Conservation (phyloP, 2,888 invertebrate genomes). For the Drosophila atripex region DNA sequence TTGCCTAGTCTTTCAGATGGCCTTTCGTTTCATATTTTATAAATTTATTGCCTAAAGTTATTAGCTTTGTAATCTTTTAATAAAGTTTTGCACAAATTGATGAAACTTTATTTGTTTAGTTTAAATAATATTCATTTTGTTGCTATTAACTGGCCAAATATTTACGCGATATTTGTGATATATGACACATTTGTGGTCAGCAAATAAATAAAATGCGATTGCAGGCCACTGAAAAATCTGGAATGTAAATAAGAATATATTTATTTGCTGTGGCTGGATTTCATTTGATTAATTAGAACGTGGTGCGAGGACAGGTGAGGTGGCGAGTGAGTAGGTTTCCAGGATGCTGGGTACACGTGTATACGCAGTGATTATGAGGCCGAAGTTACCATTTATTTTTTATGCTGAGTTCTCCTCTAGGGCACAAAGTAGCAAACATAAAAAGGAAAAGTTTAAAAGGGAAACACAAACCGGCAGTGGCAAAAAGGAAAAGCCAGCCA, state of each 20-base stretch:
- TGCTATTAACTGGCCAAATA: slow-evolving; percentile 19
- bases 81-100: slow-evolving; percentile 51
- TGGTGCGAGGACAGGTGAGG: not conserved
- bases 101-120: slow-evolving; percentile 12
- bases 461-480: slow-evolving; percentile 35
- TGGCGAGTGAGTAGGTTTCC: not conserved
- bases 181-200: not conserved
- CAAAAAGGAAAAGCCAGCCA: slow-evolving; percentile 40
- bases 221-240: slow-evolving; percentile 1
- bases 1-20: slow-evolving; percentile 11
- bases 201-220: slow-evolving; percentile 1
- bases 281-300: slow-evolving; percentile 7
- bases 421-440: slow-evolving; percentile 35
- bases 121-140: not conserved
- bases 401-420: slow-evolving; percentile 29
- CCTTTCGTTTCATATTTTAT: slow-evolving; percentile 14
- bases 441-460: slow-evolving; percentile 47
- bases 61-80: slow-evolving; percentile 62
- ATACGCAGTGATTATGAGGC: slow-evolving; percentile 33
- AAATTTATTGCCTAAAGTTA: slow-evolving; percentile 55
- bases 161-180: not conserved
- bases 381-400: slow-evolving; percentile 40
- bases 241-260: slow-evolving; percentile 6
- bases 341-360: slow-evolving; percentile 25
- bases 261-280: slow-evolving; percentile 5